These are phyloP conservation scores for Orthonyx spaldingii DNA, from an alignment of 2,113 vertebrate genomes.

Conservation along the genomic window DNA sequence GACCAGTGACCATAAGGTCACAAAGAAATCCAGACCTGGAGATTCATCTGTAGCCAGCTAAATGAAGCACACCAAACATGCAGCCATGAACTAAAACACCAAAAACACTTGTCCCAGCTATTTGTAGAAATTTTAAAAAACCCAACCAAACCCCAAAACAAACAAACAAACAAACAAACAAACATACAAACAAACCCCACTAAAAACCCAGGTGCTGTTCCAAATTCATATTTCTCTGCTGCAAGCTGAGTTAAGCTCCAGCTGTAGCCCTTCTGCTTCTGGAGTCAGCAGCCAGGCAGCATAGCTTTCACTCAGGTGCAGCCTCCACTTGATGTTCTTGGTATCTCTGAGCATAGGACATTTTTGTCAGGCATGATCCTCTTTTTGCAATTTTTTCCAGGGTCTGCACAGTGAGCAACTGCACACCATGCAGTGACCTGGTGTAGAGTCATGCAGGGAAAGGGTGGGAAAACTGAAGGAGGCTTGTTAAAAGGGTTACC, in stretches of 20 bases:
- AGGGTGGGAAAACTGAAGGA: constrained; percentile 22
- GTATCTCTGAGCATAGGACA: not conserved
- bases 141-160: too few relatives aligned
- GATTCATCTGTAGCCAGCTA: not conserved
- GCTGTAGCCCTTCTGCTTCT: not conserved
- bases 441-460: not conserved
- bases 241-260: not conserved
- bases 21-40: not conserved
- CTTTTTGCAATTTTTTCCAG: not conserved
- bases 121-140: not conserved
- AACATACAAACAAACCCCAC: too few relatives aligned
- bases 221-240: not conserved
- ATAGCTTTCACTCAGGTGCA: not conserved
- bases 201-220: not conserved
- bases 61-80: not conserved
- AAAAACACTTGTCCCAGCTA: not conserved
- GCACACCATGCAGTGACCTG: not conserved
- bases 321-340: not conserved
- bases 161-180: too few relatives aligned
- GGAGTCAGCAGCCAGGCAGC: not conserved
- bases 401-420: not conserved
- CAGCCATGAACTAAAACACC: not conserved
- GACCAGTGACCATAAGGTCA: not conserved
- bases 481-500: not conserved
- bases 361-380: not conserved